These are phyloP conservation scores for Acheta domesticus DNA, from an alignment of 2,888 invertebrate species.

Conservation along the genomic window DNA sequence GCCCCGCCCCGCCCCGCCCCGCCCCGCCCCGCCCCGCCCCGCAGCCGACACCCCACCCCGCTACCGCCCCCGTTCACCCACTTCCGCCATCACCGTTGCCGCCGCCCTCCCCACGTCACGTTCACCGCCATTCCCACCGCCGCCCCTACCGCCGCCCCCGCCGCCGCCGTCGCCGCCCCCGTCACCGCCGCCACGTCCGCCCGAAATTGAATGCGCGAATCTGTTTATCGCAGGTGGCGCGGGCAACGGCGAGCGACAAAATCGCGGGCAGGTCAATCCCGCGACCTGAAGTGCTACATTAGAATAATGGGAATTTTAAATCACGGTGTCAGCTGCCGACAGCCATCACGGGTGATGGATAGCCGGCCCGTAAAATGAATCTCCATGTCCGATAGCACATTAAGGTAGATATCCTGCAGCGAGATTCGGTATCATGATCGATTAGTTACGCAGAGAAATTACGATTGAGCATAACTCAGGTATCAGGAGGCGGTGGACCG, in stretches of 20 bases:
- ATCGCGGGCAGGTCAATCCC: constrained; percentile 18
- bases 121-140: neutral
- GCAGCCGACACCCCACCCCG: no score
- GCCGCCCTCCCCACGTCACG: neutral
- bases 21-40: no score
- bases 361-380: constrained; percentile 2
- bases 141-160: neutral
- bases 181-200: neutral
- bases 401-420: constrained; percentile 18
- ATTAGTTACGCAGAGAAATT: neutral
- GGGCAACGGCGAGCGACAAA: constrained; percentile 18
- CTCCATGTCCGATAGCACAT: constrained; percentile 18
- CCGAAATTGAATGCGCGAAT: constrained; percentile 10
- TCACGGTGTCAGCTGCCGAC: constrained; percentile 9
- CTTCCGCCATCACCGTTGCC: neutral
- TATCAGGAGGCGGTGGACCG: neutral
- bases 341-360: constrained; percentile 10
- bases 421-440: constrained; percentile 18
- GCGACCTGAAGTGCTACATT: constrained; percentile 18
- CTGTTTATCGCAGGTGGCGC: neutral
- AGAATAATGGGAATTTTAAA: constrained; percentile 18
- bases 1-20: no score
- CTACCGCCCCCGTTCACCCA: no score
- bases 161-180: neutral
- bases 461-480: constrained; percentile 11